Conservation (phyloP, 2,797 vertebrate species). For the Sternarchorhynchus goeldii region DNA sequence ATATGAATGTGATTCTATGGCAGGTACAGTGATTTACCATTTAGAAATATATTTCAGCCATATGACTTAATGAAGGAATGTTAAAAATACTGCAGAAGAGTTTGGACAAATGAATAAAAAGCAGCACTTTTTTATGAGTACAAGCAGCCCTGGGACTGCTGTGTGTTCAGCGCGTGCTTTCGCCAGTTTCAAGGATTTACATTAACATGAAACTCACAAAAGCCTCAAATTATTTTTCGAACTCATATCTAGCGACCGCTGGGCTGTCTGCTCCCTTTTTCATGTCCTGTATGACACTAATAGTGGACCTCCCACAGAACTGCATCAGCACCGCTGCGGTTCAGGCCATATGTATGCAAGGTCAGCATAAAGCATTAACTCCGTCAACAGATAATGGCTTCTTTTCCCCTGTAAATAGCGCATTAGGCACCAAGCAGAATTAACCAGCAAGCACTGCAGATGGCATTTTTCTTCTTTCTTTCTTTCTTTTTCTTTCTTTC, state of each 20-base stretch:
- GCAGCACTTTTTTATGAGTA: background rate
- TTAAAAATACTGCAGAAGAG: too few relatives aligned
- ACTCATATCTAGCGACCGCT: background rate
- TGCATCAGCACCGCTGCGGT: background rate
- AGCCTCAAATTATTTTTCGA: background rate
- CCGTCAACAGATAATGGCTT: slow-evolving; percentile 3
- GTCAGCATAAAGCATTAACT: background rate
- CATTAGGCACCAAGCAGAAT: slow-evolving; percentile 5
- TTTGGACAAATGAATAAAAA: too few relatives aligned
- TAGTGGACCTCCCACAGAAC: slow-evolving; percentile 5
- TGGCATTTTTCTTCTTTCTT: background rate
- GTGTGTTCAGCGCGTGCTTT: too few relatives aligned
- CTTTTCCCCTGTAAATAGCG: slow-evolving; percentile 8
- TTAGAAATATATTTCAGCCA: too few relatives aligned
- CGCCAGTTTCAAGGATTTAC: background rate
- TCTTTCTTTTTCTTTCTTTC: background rate
- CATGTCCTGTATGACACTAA: background rate
- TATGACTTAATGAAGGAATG: too few relatives aligned
- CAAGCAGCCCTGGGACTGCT: background rate
- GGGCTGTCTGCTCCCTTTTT: background rate
- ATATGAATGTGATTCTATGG: too few relatives aligned
- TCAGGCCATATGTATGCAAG: background rate
- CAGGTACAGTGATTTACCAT: too few relatives aligned
- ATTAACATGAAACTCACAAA: background rate
- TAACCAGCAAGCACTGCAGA: slow-evolving; percentile 17